These are phyloP conservation scores for Amniataba percoides DNA, from an alignment of 2,797 vertebrate species.

Conservation along the genomic window DNA sequence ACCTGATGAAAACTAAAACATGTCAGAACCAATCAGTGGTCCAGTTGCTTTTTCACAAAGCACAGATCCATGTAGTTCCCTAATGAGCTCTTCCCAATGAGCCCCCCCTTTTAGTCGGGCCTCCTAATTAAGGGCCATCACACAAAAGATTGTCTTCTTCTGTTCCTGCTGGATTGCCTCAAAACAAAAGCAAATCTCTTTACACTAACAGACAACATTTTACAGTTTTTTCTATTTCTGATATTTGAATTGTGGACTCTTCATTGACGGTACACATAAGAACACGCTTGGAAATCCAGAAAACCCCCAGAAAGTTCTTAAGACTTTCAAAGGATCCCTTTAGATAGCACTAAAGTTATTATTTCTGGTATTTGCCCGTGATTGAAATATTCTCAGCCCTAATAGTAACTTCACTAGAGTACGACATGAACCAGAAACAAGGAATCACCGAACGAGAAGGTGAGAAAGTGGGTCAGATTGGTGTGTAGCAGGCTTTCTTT, in stretches of 20 bases:
- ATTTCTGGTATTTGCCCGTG: not conserved
- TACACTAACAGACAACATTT: constrained; percentile 11
- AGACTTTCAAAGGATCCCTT: not conserved
- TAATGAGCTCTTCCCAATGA: constrained; percentile 71
- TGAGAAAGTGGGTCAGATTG: too few species aligned
- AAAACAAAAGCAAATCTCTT: constrained; percentile 40
- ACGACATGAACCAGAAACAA: not conserved
- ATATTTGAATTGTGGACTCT: constrained; percentile 16
- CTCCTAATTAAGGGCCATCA: constrained; percentile 64
- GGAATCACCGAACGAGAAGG: too few species aligned
- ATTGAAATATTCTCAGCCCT: not conserved
- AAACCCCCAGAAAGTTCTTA: too few species aligned
- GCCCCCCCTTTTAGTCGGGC: constrained; percentile 5
- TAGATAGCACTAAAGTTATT: not conserved
- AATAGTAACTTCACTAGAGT: not conserved
- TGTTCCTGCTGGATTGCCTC: constrained; percentile 23
- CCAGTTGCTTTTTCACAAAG: constrained; percentile 43
- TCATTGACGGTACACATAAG: not conserved
- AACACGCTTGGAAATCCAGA: not conserved
- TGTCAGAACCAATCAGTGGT: constrained; percentile 57
- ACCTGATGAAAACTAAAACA: not conserved
- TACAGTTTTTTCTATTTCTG: too few species aligned
- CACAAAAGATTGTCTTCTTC: constrained; percentile 69
- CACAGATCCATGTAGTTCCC: constrained; percentile 35
- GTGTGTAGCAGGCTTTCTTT: too few species aligned